These are phyloP conservation scores for Oncorhynchus mykiss DNA, from an alignment of 2,113 vertebrate species.

Conservation along the genomic window DNA sequence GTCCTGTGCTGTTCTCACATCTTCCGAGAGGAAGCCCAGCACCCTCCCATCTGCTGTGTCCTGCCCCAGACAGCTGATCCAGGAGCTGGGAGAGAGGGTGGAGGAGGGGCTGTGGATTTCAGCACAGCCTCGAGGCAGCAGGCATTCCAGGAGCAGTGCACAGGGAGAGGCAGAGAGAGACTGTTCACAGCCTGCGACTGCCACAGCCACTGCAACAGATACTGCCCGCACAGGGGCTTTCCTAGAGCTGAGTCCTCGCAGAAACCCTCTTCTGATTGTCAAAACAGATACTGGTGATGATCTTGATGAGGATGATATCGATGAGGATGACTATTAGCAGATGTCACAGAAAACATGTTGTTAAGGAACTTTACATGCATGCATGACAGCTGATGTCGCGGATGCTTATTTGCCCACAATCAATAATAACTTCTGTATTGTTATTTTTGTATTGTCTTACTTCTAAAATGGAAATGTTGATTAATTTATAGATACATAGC, in stretches of 20 bases:
- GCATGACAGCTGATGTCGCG: no score
- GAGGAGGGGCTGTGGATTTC: conserved; percentile 72
- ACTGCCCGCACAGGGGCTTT: conserved; percentile 46
- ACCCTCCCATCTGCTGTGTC: conserved; percentile 11
- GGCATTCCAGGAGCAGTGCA: conserved; percentile 12
- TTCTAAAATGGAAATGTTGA: no score
- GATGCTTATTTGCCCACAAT: no score
- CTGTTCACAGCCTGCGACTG: background rate
- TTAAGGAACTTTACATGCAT: no score
- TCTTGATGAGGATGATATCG: conserved; percentile 39
- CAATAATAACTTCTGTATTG: no score
- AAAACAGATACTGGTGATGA: conserved; percentile 49
- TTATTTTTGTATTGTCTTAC: no score
- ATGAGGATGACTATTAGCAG: background rate
- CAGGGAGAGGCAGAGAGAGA: conserved; percentile 39
- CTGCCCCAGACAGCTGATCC: conserved; percentile 69
- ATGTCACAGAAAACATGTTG: conserved; percentile 2
- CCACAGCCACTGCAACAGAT: conserved; percentile 25
- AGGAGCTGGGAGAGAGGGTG: conserved; percentile 81
- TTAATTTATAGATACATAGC: background rate
- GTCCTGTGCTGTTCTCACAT: conserved; percentile 9
- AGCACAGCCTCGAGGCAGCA: conserved; percentile 32
- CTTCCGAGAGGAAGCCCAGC: conserved; percentile 24
- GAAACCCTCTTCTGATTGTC: conserved; percentile 72
- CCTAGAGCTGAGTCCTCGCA: conserved; percentile 65